Conservation (phyloP, 2,113 vertebrate species). For the Oenanthe melanoleuca region DNA sequence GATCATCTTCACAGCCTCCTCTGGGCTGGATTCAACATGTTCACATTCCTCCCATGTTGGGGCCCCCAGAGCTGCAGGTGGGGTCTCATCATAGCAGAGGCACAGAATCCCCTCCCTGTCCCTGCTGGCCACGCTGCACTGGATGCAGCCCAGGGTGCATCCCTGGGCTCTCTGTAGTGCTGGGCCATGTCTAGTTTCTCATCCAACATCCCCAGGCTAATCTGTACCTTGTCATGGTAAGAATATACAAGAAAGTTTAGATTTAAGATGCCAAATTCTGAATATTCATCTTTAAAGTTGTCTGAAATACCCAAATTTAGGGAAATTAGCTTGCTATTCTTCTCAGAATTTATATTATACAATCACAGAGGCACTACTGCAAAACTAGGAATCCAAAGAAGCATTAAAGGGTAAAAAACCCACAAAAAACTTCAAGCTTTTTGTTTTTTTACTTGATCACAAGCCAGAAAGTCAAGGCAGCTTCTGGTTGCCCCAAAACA, state of each 20-base stretch:
- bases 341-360: neutral
- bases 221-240: neutral
- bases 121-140: neutral
- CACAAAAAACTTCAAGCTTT: neutral
- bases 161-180: neutral
- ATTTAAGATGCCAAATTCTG: neutral
- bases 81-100: neutral
- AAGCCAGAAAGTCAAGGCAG: neutral
- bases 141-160: neutral
- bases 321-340: neutral
- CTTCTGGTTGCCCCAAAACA: neutral
- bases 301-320: neutral
- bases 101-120: neutral
- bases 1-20: neutral
- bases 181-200: neutral
- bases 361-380: neutral
- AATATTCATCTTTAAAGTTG: neutral
- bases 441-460: neutral
- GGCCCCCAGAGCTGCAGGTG: neutral
- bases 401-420: neutral
- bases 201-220: neutral
- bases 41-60: rapidly evolving
- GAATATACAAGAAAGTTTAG: neutral
- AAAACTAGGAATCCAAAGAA: neutral
- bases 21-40: neutral